Evolutionary conservation across 2,797 vertebrate genomes (phyloP), one percentile per base, ranked within the genome.

Genomic region (Carduelis carduelis): DNA sequence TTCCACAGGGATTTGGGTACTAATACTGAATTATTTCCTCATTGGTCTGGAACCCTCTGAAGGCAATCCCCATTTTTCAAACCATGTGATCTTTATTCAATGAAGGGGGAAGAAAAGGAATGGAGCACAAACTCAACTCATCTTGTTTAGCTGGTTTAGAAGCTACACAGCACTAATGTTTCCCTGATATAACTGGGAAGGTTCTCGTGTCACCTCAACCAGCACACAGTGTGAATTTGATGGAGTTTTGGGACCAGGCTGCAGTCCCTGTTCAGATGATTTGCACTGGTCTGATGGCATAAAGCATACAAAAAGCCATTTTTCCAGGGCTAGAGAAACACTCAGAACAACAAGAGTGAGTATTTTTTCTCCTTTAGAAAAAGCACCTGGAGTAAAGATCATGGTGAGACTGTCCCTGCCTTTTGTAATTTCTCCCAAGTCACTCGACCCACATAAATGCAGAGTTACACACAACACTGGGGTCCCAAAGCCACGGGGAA

Each of bases 1-100:
- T 94, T 65, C 91, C 75, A 8, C 30, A 21, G 84, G 91, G 84
- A 83, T 95, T 95, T 63, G 79, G 80, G 81, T 68, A 70, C 60
- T 69, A 87, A 83, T 65, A 66, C 60, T 85, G 83, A 87, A 94
- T 94, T 85, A 93, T 26, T 89, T 86, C 68, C 24, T 55, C 64
- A 70, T 57, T 81, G 69, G 57, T 34, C 69, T 74, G 78, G 84
- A 95, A 87, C 32, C 6, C 56, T 72, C 56, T 37, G 60, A 92
- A 88, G 68, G 34, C 47, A 95, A 69, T 34, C 39, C 47, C 21
- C 14, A 14, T 52, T 88, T 68, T 57, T 71, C 50, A 91, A 83
- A 83, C 18, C 20, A 34, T 30, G 32, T 6, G 35, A 61, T 61
- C 28, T 81, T 87, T 55, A 81, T 43, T 89, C 2, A 1, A 49